A percentile compares a stretch with the other conserved stretches of the same genome.
These are phyloP conservation scores for Steinernema feltiae DNA, from an alignment of 1,140 invertebrate species.

Conservation along the genomic window DNA sequence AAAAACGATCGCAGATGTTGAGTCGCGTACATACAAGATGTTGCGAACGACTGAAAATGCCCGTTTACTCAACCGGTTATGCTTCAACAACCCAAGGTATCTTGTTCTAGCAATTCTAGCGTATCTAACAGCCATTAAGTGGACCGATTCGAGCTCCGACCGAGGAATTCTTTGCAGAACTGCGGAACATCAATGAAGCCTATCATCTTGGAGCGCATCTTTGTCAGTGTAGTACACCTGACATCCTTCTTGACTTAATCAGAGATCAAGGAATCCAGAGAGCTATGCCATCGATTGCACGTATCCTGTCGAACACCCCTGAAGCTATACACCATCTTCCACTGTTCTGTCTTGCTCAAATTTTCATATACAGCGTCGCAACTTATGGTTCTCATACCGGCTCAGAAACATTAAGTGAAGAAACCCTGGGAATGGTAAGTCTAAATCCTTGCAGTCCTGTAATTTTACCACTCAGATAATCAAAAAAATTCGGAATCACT, in stretches of 20 bases:
- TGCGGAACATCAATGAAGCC: background rate
- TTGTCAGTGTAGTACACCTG: background rate
- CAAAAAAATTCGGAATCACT: background rate
- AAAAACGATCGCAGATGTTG: background rate
- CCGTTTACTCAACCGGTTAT: background rate
- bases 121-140: background rate
- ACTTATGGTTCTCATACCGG: background rate
- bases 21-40: background rate
- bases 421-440: background rate
- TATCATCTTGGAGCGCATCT: background rate
- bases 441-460: background rate
- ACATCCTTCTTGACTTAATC: background rate
- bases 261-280: background rate
- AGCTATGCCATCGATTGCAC: background rate
- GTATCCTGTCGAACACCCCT: background rate
- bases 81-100: background rate
- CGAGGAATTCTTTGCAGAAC: background rate
- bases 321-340: background rate
- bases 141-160: background rate
- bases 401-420: background rate
- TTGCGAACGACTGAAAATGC: background rate
- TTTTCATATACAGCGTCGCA: background rate
- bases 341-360: background rate
- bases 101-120: background rate
- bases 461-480: background rate